Evolutionary conservation across 2,113 vertebrate species (phyloP), one percentile per base, ranked within the genome.

Genomic region (Bombycilla garrulus): DNA sequence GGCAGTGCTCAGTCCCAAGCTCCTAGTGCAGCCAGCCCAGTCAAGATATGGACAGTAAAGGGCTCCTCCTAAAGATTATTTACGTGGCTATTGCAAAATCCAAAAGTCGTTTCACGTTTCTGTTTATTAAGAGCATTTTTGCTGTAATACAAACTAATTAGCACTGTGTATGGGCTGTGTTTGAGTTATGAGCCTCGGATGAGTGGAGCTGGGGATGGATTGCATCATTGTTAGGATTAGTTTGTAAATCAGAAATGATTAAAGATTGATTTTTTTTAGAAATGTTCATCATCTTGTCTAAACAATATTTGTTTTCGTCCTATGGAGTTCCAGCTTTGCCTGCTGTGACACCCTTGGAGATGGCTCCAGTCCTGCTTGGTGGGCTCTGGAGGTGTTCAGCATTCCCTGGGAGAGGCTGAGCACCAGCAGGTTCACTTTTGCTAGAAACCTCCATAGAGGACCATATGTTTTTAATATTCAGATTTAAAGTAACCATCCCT

Each of bases 171-270:
- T 47, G 81, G 84, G 50, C 61, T 48, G 33, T 29, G 78, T 64
- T 51, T 36, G 88, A 74, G 51, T 73, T 50, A 9, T 2, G 81
- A 83, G 64, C 21, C 76, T 54, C 24, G 50, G 61, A 35, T 18
- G 64, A 38, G 2, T 15, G 60, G 67, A 71, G 29, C 76, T 44
- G 24, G 67, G 79, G 35, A 6, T 25, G 3, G 12, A 17, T 78
- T 70, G 81, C 71, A 28, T 88, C 94, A 90, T 78, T 92, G 95
- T 86, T 94, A 90, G 82, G 85, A 45, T 88, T 86, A 16, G 44
- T 57, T 78, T 92, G 87, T 90, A 94, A 94, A 94, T 86, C 91
- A 86, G 50, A 44, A 56, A 78, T 80, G 79, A 94, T 94, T 91
- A 56, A 90, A 73, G 87, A 67, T 77, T 2, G 26, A 10, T n/a